Base-by-base conservation (phyloP, 2,888 invertebrate species). In the Rhodophaea formosa region DNA sequence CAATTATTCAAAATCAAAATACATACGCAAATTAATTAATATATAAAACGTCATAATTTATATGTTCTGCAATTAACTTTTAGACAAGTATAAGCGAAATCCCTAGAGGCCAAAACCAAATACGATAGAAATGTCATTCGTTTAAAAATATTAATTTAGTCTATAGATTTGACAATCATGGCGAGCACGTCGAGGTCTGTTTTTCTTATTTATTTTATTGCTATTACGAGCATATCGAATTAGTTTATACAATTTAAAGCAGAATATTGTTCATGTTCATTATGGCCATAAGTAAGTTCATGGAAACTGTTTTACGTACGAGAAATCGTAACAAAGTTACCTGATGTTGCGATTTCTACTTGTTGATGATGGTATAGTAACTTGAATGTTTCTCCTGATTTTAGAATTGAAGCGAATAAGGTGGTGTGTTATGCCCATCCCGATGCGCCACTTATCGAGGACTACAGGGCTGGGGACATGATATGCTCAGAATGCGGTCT, bases 401-500 rank as follows among this genome's bases (percentile, higher is more conserved):
- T 80, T 81, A 93, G 94, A 92, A 93, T 92, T 76, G 94, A 94
- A 82, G 90, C 88, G 78, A 96, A 96, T 81, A 96, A 94, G 88
- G 95, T 97, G 72, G 96, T 96, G 79, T 98, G 98, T 83, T 96
- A 95, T 85, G 95, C 96, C 63, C 99, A 99, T 92, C 99, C 99
- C 64, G 98, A 98, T 82, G 97, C 98, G 14, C 95, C 96, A 52
- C 93, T 99, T 55, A 97, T 99, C 72, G 99, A 99, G 87, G 99
- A 99, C 86, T 98, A 99, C 85, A 94, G 99, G 76, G 98, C 98
- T 64, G 99, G 99, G 39, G 99, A 99, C 91, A 97, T 98, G 94
- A 98, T 99, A 75, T 99, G 99, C 84, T 97, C 99, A 30, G 98
- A 98, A 91, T 99, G 99, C 92, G 99, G 99, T n/a, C 93, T 99